Percentiles rank a stretch among this genome's conserved stretches.
These are phyloP conservation scores for Neomorphus geoffroyi DNA, from an alignment of 2,797 vertebrate species.

Conservation along the genomic window DNA sequence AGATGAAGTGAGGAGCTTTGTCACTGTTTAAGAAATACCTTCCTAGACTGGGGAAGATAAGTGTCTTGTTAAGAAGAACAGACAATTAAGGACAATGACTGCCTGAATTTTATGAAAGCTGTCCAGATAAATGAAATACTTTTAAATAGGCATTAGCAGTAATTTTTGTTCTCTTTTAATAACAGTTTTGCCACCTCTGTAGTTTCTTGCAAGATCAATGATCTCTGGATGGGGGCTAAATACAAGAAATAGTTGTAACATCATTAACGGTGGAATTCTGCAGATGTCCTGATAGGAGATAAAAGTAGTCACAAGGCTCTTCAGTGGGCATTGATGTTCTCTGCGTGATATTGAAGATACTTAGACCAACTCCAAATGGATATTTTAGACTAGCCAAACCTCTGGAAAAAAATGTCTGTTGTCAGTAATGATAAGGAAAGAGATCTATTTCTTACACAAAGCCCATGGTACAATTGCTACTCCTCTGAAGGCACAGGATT, in stretches of 20 bases:
- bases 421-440: not conserved
- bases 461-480: rapidly evolving
- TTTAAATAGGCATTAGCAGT: not conserved
- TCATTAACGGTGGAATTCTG: not conserved
- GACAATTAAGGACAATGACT: not conserved
- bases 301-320: rapidly evolving
- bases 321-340: not conserved
- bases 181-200: not conserved
- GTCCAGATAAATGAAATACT: not conserved
- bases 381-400: not conserved
- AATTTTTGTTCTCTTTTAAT: not conserved
- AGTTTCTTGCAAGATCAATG: not conserved
- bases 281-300: not conserved
- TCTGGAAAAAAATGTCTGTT: not conserved
- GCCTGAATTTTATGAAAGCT: not conserved
- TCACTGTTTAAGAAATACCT: not conserved
- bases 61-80: not conserved
- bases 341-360: not conserved
- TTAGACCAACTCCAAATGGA: not conserved
- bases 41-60: not conserved
- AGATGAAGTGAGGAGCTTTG: not conserved
- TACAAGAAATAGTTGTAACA: not conserved
- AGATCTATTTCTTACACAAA: not conserved
- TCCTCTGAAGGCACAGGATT: not conserved
- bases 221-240: not conserved